These are phyloP conservation scores for Burhinus bistriatus DNA, from an alignment of 2,113 vertebrate species.

Conservation along the genomic window DNA sequence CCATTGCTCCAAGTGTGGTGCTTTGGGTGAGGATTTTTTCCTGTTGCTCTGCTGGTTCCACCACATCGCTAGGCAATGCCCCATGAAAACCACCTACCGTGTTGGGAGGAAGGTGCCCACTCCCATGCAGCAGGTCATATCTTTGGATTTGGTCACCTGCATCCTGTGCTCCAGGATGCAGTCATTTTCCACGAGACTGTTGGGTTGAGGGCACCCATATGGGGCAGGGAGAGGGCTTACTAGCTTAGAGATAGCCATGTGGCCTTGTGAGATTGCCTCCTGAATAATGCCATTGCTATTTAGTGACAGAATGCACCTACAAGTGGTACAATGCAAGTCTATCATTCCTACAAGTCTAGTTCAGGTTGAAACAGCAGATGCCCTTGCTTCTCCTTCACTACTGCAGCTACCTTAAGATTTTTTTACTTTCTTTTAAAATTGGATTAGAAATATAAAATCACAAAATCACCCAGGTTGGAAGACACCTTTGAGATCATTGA, in stretches of 20 bases:
- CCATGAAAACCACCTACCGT: not conserved
- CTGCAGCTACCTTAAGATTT: not conserved
- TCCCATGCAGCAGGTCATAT: not conserved
- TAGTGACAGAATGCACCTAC: not conserved
- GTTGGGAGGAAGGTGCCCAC: not conserved
- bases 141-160: not conserved
- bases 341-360: not conserved
- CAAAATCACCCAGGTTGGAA: no score
- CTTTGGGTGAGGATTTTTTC: not conserved
- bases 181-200: not conserved
- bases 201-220: not conserved
- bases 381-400: not conserved
- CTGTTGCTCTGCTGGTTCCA: not conserved
- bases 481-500: no score
- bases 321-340: not conserved
- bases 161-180: not conserved
- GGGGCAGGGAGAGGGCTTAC: not conserved
- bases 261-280: not conserved
- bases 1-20: not conserved
- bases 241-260: not conserved
- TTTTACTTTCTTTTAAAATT: not conserved
- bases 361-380: not conserved
- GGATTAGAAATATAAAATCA: not conserved
- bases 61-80: not conserved
- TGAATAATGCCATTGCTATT: accelerated